phyloP scores from a whole-genome alignment of 2,113 vertebrate species.

The Chloroceryle aenea region DNA sequence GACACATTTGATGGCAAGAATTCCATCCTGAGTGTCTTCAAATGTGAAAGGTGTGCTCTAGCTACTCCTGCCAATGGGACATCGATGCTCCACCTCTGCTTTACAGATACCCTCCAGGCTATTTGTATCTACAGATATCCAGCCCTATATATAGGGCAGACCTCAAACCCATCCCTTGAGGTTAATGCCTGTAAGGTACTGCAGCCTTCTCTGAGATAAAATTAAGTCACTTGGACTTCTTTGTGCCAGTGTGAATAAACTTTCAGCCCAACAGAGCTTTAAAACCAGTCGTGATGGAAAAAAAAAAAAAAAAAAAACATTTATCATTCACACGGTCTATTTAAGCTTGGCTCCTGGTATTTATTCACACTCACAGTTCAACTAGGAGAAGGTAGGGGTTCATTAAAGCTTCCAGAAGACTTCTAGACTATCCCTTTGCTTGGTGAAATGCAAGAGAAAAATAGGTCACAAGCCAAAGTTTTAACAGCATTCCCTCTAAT shows the following conservation, averaged over 20 bases:
- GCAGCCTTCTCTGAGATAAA: not conserved
- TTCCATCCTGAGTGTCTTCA: not conserved
- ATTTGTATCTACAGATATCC: not conserved
- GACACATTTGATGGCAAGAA: not conserved
- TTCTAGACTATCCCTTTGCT: not conserved
- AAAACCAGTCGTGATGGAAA: not conserved
- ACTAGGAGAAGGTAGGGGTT: constrained; percentile 4
- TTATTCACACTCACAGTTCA: not conserved
- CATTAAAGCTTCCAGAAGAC: constrained; percentile 58
- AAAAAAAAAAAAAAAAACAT: not conserved
- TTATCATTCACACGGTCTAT: not conserved
- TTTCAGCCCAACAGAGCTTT: not conserved
- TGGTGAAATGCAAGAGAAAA: constrained; percentile 43
- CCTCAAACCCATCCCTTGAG: not conserved
- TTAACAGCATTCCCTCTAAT: constrained; percentile 27
- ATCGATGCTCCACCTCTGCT: not conserved
- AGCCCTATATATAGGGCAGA: not conserved
- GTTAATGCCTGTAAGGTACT: not conserved
- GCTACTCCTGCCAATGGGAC: not conserved
- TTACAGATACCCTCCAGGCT: not conserved
- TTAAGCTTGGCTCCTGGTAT: not conserved
- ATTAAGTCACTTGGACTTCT: not conserved
- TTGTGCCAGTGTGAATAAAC: not conserved
- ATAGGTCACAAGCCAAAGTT: constrained; percentile 26
- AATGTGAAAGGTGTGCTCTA: not conserved